phyloP scores from a whole-genome alignment of 1,140 invertebrate species.

The Rhyzopertha dominica region DNA sequence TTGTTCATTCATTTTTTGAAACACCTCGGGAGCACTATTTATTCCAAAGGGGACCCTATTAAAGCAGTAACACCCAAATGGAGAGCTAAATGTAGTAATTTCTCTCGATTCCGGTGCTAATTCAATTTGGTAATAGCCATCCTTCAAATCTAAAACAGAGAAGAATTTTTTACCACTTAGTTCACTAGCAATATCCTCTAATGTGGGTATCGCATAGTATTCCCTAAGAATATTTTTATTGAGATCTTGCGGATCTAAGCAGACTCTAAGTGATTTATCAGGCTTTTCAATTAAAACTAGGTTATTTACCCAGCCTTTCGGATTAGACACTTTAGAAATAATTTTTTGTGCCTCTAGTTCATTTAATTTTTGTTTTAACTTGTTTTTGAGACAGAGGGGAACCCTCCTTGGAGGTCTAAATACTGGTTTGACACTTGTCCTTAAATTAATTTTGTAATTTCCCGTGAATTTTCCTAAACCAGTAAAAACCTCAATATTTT shows the following conservation, averaged over 20 bases:
- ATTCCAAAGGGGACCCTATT: slow-evolving; percentile 39
- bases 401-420: slow-evolving; percentile 22
- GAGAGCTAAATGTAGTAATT: slow-evolving; percentile 47
- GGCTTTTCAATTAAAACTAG: slow-evolving; percentile 42
- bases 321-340: slow-evolving; percentile 33
- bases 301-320: slow-evolving; percentile 43
- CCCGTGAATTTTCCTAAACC: too few relatives aligned
- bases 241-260: slow-evolving; percentile 42
- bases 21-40: slow-evolving; percentile 38
- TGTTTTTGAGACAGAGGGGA: slow-evolving; percentile 27
- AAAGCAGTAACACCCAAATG: slow-evolving; percentile 19
- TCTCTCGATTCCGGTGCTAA: slow-evolving; percentile 40
- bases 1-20: slow-evolving; percentile 33
- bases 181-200: slow-evolving; percentile 39
- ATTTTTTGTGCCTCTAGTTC: slow-evolving; percentile 26
- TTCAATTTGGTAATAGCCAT: slow-evolving; percentile 46
- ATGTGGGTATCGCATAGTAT: slow-evolving; percentile 27
- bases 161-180: slow-evolving; percentile 41
- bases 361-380: slow-evolving; percentile 32
- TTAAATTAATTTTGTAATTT: too few relatives aligned
- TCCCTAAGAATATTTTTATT: slow-evolving; percentile 33
- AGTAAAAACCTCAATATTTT: too few relatives aligned
- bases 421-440: too few relatives aligned
- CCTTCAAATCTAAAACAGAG: slow-evolving; percentile 43
- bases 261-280: slow-evolving; percentile 39